These are phyloP conservation scores for Colinus virginianus DNA, from an alignment of 2,113 vertebrate genomes.

Conservation along the genomic window DNA sequence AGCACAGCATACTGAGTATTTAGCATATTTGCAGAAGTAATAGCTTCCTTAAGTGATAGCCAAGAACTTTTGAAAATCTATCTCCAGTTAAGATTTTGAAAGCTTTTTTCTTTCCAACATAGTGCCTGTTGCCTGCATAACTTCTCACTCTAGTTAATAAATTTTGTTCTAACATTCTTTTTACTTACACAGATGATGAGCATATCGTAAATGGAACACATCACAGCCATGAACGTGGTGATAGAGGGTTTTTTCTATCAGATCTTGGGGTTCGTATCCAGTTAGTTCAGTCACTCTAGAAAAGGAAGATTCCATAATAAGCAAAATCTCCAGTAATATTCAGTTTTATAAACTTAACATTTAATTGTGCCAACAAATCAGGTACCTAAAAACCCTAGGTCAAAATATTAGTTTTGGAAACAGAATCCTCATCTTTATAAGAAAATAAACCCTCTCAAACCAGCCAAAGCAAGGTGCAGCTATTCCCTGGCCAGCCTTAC, in stretches of 20 bases:
- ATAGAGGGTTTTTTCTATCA: slow-evolving; percentile 96
- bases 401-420: slow-evolving; percentile 53
- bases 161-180: neutral
- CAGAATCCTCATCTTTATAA: slow-evolving; percentile 20
- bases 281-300: slow-evolving; percentile 93
- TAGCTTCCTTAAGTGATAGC: slow-evolving; percentile 23
- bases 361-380: slow-evolving; percentile 16
- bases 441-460: slow-evolving; percentile 38
- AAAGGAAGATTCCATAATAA: slow-evolving; percentile 35
- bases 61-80: slow-evolving; percentile 23
- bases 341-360: neutral
- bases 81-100: neutral
- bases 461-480: slow-evolving; percentile 25
- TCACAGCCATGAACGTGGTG: slow-evolving; percentile 93
- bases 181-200: slow-evolving; percentile 91
- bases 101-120: neutral
- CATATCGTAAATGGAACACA: slow-evolving; percentile 89
- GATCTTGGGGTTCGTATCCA: slow-evolving; percentile 93
- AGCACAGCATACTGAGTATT: neutral
- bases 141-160: neutral
- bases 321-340: neutral
- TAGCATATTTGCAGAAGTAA: slow-evolving; percentile 24
- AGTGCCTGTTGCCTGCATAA: neutral
- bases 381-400: neutral
- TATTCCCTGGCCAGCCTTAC: neutral